These are phyloP conservation scores for Prolemur simus DNA, from an alignment of 2,113 vertebrate genomes.

Conservation along the genomic window DNA sequence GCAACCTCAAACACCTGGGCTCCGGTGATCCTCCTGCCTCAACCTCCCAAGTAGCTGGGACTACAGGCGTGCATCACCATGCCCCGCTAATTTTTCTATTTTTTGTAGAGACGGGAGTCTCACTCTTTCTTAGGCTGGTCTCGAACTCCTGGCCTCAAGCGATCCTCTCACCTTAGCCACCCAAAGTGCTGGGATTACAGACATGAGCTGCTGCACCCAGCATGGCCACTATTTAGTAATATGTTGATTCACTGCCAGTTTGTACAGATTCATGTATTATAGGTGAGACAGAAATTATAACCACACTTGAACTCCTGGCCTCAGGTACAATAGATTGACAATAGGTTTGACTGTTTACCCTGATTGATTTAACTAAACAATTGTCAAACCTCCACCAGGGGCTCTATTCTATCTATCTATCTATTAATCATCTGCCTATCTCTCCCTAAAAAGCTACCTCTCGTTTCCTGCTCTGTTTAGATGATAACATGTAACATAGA, in stretches of 20 bases:
- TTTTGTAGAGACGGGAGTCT: background rate
- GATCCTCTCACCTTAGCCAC: background rate
- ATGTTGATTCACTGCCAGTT: background rate
- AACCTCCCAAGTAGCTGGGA: background rate
- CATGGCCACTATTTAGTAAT: background rate
- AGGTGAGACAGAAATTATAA: background rate
- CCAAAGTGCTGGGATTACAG: background rate
- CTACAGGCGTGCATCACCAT: background rate
- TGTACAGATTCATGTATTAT: background rate
- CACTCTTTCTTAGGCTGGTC: background rate
- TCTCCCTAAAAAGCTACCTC: background rate
- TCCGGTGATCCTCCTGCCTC: background rate
- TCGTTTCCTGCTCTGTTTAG: background rate
- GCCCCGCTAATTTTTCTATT: background rate
- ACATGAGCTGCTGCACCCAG: too few species aligned
- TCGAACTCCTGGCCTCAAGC: background rate
- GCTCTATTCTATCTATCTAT: too few species aligned
- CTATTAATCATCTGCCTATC: background rate
- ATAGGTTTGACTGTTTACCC: background rate
- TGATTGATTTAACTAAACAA: slow-evolving; percentile 1
- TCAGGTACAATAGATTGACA: background rate
- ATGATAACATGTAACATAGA: background rate
- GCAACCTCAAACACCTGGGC: background rate
- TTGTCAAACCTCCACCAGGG: background rate
- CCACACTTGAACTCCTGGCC: background rate